Evolutionary conservation across 2,888 invertebrate genomes (phyloP), one percentile per base, ranked within the genome.

Genomic region (Laspeyria flexula): DNA sequence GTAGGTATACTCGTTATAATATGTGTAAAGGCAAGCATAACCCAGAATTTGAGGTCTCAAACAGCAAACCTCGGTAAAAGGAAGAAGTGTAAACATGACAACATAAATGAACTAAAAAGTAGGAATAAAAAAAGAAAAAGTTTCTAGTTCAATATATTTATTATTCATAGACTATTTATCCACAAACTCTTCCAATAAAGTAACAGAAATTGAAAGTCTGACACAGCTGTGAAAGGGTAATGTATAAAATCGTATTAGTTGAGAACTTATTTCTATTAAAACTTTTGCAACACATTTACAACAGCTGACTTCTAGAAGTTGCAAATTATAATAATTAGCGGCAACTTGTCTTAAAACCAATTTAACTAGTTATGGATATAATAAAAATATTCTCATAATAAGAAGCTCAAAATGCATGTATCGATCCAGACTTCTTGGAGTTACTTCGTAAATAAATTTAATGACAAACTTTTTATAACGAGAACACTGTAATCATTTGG

Each of bases 401-500:
- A 34, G 15, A 13, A 10, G 34, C 9, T 34, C 9, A 34, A 34
- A 33, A 12, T 1, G 1, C 1, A 11, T 33, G 9, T 1, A 18
- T 25, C 7, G 3, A 7, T 25, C 9, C 25, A 25, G 25, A 16
- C 10, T 34, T n/a, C n/a, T 37, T 11, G 1, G 34, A 18, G 10
- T 3, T 13, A 21, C 7, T 21, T 18, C 21, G 23, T 21, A n/a
- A n/a, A 11, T n/a, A 23, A 34, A 39, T 27, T 27, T 13, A 11
- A 7, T 3, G 27, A 41, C 49, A 38, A 3, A 6, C 45, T 58
- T 51, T 46, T 46, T 42, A 15, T 21, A 52, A 43, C 25, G 9
- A 56, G 58, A 61, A 49, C 52, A 43, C 56, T 35, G 51, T 49
- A 54, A 65, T 66, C 54, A 52, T 29, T 39, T 35, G 67, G 67